Evolutionary conservation across 2,113 vertebrate species (phyloP).

Genomic region (Micronycteris hirsuta): DNA sequence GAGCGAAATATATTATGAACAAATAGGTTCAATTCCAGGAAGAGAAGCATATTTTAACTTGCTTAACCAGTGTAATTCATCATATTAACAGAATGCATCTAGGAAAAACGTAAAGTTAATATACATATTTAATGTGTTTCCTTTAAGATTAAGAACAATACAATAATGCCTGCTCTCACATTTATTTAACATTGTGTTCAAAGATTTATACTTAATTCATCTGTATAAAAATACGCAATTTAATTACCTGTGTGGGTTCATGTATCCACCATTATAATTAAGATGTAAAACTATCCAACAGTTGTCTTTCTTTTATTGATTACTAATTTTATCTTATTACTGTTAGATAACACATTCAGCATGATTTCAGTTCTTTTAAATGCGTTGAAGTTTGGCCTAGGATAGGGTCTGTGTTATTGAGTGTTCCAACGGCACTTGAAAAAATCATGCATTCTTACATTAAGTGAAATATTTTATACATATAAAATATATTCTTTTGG

Average conservation of each 20-base stretch:
- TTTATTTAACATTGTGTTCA: not conserved
- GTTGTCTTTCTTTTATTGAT: not conserved
- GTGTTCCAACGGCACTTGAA: not conserved
- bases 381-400: not conserved
- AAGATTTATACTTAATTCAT: not conserved
- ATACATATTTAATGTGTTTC: not conserved
- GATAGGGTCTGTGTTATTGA: not conserved
- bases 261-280: not conserved
- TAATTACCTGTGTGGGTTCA: not conserved
- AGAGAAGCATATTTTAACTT: not conserved
- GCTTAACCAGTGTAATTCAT: not conserved
- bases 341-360: not conserved
- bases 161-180: not conserved
- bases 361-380: not conserved
- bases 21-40: not conserved
- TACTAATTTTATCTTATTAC: not conserved
- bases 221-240: not conserved
- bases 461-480: not conserved
- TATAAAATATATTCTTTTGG: not conserved
- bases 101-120: not conserved
- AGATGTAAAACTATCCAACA: not conserved
- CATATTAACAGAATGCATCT: not conserved
- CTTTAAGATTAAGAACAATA: not conserved
- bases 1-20: not conserved
- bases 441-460: not conserved